phyloP scores from a whole-genome alignment of 2,113 vertebrate species.

The Muscicapa adusta region DNA sequence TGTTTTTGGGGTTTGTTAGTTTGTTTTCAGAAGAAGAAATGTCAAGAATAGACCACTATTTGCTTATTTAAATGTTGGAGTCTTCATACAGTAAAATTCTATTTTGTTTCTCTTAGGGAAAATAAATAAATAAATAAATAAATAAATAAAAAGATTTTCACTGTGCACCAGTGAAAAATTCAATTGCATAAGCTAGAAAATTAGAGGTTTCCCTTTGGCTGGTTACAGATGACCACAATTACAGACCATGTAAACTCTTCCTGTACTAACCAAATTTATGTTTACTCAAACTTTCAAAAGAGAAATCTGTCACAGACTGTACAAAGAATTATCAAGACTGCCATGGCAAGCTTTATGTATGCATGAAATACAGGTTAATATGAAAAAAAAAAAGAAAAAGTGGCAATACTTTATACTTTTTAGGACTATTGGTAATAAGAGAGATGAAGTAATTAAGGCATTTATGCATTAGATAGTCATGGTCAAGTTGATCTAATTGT shows the following conservation, averaged over 20 bases:
- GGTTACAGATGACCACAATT: conserved; percentile 24
- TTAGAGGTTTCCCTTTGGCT: conserved; percentile 32
- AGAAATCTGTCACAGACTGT: background rate
- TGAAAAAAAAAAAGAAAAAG: background rate
- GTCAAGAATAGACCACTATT: conserved; percentile 26
- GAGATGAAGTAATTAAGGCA: background rate
- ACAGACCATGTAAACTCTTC: conserved; percentile 4
- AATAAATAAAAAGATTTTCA: background rate
- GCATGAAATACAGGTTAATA: background rate
- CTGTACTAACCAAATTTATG: conserved; percentile 36
- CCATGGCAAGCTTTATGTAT: background rate
- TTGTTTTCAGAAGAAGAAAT: conserved; percentile 7
- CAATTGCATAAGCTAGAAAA: conserved; percentile 46
- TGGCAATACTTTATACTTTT: background rate
- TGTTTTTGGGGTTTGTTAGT: background rate
- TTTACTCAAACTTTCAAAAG: conserved; percentile 10
- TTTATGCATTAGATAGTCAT: background rate
- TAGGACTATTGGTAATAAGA: background rate
- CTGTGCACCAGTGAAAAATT: background rate
- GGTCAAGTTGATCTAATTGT: background rate
- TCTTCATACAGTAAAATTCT: conserved; percentile 25
- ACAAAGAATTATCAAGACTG: background rate
- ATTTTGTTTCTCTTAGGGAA: background rate
- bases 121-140: background rate
- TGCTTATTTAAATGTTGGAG: conserved; percentile 28